These are phyloP conservation scores for Gasterosteus nipponicus DNA, from an alignment of 2,113 vertebrate genomes.

Conservation along the genomic window DNA sequence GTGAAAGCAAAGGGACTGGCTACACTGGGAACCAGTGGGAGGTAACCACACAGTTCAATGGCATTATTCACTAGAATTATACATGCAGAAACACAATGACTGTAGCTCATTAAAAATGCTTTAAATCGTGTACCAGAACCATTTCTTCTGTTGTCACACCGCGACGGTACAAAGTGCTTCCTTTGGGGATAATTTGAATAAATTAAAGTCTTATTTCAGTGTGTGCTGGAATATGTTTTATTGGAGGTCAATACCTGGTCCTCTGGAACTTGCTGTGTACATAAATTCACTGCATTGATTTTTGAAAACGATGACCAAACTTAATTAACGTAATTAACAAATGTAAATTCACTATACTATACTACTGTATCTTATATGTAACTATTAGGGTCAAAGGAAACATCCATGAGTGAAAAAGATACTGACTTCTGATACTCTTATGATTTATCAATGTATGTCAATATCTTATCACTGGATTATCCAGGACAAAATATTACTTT, in stretches of 20 bases:
- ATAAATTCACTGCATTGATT: background rate
- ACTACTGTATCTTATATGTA: background rate
- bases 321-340: background rate
- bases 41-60: conserved; percentile 54
- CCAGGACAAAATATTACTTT: background rate
- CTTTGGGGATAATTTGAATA: background rate
- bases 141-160: conserved; percentile 31
- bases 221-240: background rate
- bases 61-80: conserved; percentile 63
- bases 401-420: background rate
- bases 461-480: background rate
- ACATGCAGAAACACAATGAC: conserved; percentile 54
- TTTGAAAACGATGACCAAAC: background rate
- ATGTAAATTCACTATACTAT: background rate
- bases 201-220: background rate
- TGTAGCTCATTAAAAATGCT: conserved; percentile 38
- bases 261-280: background rate
- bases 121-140: conserved; percentile 13
- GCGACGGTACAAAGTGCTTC: conserved; percentile 23
- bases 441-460: background rate
- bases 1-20: conserved; percentile 55
- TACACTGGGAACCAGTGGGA: conserved; percentile 56
- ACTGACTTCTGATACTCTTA: background rate
- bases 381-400: background rate
- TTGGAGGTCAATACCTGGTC: background rate